Evolutionary conservation across 1,140 invertebrate species (phyloP), one percentile per base, ranked within the genome.

Genomic region (Epicauta chinensis): DNA sequence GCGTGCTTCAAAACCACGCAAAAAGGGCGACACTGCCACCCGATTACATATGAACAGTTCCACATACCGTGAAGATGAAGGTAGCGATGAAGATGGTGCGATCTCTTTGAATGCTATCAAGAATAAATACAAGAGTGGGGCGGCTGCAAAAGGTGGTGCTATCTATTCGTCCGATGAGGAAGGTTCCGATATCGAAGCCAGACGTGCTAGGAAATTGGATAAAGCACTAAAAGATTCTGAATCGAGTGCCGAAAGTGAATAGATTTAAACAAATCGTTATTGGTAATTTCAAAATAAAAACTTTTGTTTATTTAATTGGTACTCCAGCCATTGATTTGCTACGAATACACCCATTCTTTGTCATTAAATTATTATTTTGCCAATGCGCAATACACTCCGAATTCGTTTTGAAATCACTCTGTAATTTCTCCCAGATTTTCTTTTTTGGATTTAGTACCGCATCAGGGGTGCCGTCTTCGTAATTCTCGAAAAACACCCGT

Each of bases 371-470:
- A 73, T 85, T 87, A 9, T 84, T 85, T 71, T 86, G 84, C 91
- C 92, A 96, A 51, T 87, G 81, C 42, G 87, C 91, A 56, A 83
- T 71, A 49, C 86, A 79, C 12, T 79, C 77, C n/a, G 68, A 69
- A 69, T 85, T 86, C n/a, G 88, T 87, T 69, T 85, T 81, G 17
- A 94, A 75, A 73, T 93, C 89, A 45, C 78, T 81, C 65, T 89
- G 86, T 29, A 93, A 65, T 68, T 91, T 93, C 67, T 98, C 94
- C 93, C 95, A 97, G 10, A 97, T 78, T 79, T 98, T 98, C 72
- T 98, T 98, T 69, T 98, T 98, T 5, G 95, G 94, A 74, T 98
- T 98, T 3, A 99, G 74, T 38, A 89, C 80, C 7, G 85, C 84
- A 74, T 96, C 92, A 11, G 93, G 85, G 36, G 75, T 73, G 31